phyloP scores from a whole-genome alignment of 2,888 invertebrate genomes.

The Calameuta pallipes region DNA sequence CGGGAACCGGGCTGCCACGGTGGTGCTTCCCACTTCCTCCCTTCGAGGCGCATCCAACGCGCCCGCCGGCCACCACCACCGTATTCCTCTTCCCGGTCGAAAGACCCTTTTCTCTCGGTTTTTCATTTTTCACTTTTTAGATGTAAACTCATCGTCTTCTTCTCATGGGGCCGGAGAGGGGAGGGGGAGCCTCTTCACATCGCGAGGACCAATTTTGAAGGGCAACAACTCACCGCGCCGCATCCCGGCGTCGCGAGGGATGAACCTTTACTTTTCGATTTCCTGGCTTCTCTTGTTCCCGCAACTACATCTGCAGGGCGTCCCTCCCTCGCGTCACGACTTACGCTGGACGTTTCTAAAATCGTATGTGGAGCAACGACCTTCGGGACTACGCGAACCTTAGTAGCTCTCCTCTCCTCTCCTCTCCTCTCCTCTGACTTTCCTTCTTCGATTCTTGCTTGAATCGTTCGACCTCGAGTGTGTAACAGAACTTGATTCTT shows the following conservation, averaged over 20 bases:
- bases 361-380: constrained; percentile 65
- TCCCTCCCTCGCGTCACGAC: constrained; percentile 20
- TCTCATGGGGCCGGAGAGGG: no score
- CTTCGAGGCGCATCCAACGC: constrained; percentile 19
- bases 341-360: constrained; percentile 58
- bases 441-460: no score
- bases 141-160: no score
- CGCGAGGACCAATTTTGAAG: not conserved
- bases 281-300: no score
- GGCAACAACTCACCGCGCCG: constrained; percentile 24
- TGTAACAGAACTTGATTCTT: no score
- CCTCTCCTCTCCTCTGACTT: no score
- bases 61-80: not conserved
- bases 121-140: no score
- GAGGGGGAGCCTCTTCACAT: no score
- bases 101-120: no score
- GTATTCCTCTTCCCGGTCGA: not conserved
- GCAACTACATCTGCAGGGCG: no score
- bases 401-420: no score
- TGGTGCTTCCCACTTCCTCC: constrained; percentile 67
- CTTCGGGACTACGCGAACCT: constrained; percentile 58
- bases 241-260: constrained; percentile 24
- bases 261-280: constrained; percentile 11
- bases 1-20: constrained; percentile 42
- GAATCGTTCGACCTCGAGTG: no score